Evolutionary conservation across 2,113 vertebrate genomes (phyloP).

Genomic region (Vireo altiloquus): DNA sequence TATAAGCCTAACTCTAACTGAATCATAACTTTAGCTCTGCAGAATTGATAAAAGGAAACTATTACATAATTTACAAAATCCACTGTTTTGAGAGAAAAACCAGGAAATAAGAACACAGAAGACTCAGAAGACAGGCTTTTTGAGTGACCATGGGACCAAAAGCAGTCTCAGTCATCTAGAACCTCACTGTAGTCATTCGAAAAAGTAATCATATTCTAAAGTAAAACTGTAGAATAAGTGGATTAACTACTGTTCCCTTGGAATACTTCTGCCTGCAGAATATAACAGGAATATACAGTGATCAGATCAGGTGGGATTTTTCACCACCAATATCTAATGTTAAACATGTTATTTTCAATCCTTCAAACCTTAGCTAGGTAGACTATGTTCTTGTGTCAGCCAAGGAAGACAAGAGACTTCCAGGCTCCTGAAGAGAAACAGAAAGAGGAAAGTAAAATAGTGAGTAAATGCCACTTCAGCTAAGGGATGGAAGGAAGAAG

Average conservation of each 20-base stretch:
- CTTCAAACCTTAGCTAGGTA: not conserved
- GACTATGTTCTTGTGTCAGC: not conserved
- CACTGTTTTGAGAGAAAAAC: not conserved
- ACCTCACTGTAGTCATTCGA: not conserved
- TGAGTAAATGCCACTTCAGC: not conserved
- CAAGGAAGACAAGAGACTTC: not conserved
- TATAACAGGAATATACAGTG: not conserved
- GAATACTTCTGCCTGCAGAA: not conserved
- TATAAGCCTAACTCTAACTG: not conserved
- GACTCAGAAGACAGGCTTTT: not conserved
- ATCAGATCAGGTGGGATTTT: not conserved
- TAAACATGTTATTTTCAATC: not conserved
- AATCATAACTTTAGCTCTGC: not conserved
- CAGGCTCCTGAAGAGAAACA: not conserved
- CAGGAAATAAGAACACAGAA: not conserved
- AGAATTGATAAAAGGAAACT: not conserved
- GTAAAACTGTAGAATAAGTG: not conserved
- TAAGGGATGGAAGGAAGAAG: not conserved
- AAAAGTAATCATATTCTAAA: not conserved
- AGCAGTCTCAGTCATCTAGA: not conserved
- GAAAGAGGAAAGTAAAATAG: not conserved
- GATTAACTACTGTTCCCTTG: not conserved
- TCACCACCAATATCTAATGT: not conserved
- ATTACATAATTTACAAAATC: not conserved
- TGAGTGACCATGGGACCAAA: not conserved